Conservation (phyloP, 2,113 vertebrate species). For the Myocastor coypus region DNA sequence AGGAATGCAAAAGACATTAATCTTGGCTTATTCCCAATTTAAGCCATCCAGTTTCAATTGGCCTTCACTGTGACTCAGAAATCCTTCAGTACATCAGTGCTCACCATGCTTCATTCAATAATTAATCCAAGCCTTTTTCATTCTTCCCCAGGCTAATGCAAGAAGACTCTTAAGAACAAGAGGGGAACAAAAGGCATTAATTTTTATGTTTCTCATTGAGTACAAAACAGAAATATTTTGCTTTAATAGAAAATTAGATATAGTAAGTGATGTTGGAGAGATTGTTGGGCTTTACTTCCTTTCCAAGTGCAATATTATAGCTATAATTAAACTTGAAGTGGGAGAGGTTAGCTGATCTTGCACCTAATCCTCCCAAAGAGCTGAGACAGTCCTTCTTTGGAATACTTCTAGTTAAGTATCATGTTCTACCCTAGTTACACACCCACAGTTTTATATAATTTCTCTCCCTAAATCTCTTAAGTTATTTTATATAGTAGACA, state of each 20-base stretch:
- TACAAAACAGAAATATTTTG: constrained; percentile 38
- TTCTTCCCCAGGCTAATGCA: constrained; percentile 12
- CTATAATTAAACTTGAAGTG: constrained; percentile 40
- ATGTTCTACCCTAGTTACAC: background rate
- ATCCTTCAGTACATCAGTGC: background rate
- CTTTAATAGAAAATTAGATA: constrained; percentile 12
- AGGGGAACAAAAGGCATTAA: constrained; percentile 24
- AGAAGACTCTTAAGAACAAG: constrained; percentile 24
- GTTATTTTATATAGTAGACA: constrained; percentile 20
- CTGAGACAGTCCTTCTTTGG: background rate
- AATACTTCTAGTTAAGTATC: constrained; percentile 33
- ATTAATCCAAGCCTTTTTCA: constrained; percentile 17
- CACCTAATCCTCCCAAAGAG: background rate
- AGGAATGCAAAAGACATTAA: constrained; percentile 27
- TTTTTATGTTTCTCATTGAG: constrained; percentile 45
- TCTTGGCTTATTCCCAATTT: constrained; percentile 1
- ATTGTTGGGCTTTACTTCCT: background rate
- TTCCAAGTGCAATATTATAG: background rate
- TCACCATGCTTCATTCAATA: background rate
- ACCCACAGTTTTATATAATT: constrained; percentile 44
- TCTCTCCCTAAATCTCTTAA: constrained; percentile 9
- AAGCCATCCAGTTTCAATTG: constrained; percentile 35
- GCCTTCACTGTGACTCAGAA: constrained; percentile 7
- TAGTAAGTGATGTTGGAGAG: background rate
- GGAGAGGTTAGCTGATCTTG: background rate